Percentiles rank a stretch among this genome's conserved stretches.
These are phyloP conservation scores for Tachystola acroxantha DNA, from an alignment of 2,888 invertebrate species.

Conservation along the genomic window DNA sequence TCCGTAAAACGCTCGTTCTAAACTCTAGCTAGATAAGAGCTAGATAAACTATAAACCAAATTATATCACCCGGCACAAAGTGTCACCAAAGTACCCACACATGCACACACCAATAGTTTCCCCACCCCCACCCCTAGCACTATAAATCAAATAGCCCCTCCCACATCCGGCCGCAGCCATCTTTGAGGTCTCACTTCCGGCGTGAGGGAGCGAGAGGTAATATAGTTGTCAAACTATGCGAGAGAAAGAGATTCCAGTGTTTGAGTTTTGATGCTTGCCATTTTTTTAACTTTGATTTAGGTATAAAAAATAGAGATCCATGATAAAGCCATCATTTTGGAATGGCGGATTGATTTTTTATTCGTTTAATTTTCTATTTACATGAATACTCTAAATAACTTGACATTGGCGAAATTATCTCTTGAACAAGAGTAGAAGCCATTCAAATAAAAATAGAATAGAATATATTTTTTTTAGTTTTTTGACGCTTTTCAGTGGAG, in stretches of 20 bases:
- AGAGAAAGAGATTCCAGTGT: conserved; percentile 23
- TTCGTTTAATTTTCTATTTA: too few relatives aligned
- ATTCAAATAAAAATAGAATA: too few relatives aligned
- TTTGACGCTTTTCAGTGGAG: too few relatives aligned
- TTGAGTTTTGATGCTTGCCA: conserved; percentile 34
- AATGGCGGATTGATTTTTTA: too few relatives aligned
- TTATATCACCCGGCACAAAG: background rate
- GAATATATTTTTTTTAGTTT: too few relatives aligned
- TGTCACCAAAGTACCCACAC: conserved; percentile 22
- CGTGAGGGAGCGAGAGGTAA: conserved; percentile 36
- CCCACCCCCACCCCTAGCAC: conserved; percentile 25
- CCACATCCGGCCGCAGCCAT: conserved; percentile 73
- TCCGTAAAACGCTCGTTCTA: too few relatives aligned
- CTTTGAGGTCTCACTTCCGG: conserved; percentile 74
- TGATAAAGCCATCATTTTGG: too few relatives aligned
- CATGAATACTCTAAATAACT: too few relatives aligned
- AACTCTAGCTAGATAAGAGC: too few relatives aligned
- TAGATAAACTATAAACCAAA: conserved; percentile 2
- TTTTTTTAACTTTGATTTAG: conserved; percentile 6
- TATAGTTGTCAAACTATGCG: conserved; percentile 3
- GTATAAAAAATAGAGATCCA: background rate
- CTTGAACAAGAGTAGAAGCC: too few relatives aligned
- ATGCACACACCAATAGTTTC: conserved; percentile 20
- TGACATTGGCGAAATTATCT: too few relatives aligned
- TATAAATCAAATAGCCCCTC: conserved; percentile 72